A percentile compares a stretch with the other conserved stretches of the same genome.
phyloP scores from a whole-genome alignment of 2,113 vertebrate genomes.

The Sterrhoptilus dennistouni region DNA sequence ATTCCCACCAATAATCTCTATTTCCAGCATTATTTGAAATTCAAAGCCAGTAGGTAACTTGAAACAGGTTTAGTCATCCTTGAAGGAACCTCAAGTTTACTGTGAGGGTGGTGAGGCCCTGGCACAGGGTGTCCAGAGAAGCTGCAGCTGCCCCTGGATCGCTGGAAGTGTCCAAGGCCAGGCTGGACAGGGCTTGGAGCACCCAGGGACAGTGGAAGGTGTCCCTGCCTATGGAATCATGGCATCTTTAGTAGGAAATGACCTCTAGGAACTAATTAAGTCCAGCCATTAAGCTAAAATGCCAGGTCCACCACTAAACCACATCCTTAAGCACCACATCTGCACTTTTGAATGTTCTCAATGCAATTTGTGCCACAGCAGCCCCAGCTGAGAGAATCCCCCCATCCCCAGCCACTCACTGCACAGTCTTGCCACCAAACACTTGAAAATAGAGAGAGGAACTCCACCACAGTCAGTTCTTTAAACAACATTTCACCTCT shows the following conservation, averaged over 20 bases:
- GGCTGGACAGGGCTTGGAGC: background rate
- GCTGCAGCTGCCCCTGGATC: background rate
- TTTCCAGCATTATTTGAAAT: background rate
- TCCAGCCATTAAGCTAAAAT: no score
- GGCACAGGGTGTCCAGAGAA: rapidly evolving
- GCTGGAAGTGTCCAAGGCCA: background rate
- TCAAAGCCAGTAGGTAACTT: background rate
- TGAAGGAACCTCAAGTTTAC: background rate
- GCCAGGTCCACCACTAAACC: background rate
- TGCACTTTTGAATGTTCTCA: rapidly evolving
- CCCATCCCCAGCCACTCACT: background rate
- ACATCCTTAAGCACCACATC: background rate
- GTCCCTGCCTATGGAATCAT: background rate
- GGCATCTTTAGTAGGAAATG: background rate
- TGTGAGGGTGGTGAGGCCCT: background rate
- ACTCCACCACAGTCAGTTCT: background rate
- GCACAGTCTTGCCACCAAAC: background rate
- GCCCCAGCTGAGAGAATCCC: background rate
- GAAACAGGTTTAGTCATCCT: background rate
- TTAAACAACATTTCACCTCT: background rate
- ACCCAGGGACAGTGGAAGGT: rapidly evolving
- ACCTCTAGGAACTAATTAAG: background rate
- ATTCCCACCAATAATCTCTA: background rate
- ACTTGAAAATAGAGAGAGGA: background rate
- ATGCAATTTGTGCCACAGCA: background rate